These are phyloP conservation scores for Artibeus lituratus DNA, from an alignment of 2,797 vertebrate species.

Conservation along the genomic window DNA sequence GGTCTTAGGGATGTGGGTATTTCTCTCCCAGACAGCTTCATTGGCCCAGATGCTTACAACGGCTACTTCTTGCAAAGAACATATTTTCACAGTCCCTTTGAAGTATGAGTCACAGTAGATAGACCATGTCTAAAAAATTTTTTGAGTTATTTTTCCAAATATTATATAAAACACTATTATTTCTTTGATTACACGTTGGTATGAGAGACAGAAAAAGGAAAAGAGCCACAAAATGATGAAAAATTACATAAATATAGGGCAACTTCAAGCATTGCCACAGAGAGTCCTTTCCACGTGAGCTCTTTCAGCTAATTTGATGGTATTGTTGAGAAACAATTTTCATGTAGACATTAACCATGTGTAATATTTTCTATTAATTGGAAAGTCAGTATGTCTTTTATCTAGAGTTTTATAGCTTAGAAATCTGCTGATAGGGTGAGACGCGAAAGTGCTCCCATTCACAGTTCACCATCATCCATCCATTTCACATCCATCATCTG, in stretches of 20 bases:
- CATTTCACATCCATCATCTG: not conserved
- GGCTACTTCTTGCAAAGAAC: not conserved
- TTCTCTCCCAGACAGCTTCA: not conserved
- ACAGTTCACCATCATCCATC: too few relatives aligned
- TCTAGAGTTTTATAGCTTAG: not conserved
- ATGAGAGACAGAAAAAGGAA: not conserved
- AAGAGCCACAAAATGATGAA: not conserved
- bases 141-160: not conserved
- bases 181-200: not conserved
- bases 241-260: not conserved
- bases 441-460: not conserved
- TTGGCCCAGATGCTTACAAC: not conserved
- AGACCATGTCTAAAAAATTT: not conserved
- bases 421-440: not conserved
- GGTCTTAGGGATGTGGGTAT: not conserved
- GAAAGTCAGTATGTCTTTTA: not conserved
- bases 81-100: not conserved
- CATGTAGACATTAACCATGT: not conserved
- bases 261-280: not conserved
- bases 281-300: not conserved
- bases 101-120: constrained; percentile 10
- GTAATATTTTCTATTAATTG: not conserved
- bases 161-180: not conserved
- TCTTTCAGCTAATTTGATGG: not conserved
- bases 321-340: not conserved